These are phyloP conservation scores for Nemapogon koenigi DNA, from an alignment of 2,888 invertebrate genomes.

Conservation along the genomic window DNA sequence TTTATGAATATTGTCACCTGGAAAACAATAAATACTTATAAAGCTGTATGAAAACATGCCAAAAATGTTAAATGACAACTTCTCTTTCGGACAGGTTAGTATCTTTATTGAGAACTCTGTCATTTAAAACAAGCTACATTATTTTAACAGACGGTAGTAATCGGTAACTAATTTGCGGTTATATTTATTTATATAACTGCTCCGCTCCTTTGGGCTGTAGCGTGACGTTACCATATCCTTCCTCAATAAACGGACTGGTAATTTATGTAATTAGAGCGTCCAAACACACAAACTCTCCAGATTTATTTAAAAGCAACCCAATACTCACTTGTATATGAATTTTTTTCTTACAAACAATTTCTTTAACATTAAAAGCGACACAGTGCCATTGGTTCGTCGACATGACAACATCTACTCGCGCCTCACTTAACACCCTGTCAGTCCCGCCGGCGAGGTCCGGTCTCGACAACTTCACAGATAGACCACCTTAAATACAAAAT, in stretches of 20 bases:
- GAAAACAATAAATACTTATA: constrained; percentile 16
- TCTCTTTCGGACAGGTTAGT: no score
- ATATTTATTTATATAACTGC: no score
- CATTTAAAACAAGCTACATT: no score
- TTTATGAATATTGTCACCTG: constrained; percentile 65
- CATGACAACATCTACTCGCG: constrained; percentile 44
- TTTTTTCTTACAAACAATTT: constrained; percentile 59
- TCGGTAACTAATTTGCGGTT: no score
- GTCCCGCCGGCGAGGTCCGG: constrained; percentile 53
- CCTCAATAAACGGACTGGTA: no score
- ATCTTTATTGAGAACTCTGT: no score
- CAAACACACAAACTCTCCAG: no score
- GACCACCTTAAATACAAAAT: constrained; percentile 34
- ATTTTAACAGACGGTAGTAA: no score
- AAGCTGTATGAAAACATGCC: constrained; percentile 14
- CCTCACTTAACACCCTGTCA: constrained; percentile 57
- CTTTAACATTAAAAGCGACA: constrained; percentile 64
- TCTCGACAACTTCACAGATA: constrained; percentile 56
- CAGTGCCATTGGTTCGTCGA: constrained; percentile 61
- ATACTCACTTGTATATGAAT: constrained; percentile 56
- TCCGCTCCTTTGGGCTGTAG: no score
- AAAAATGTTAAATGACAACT: background rate
- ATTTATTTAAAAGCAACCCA: no score
- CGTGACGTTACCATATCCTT: no score
- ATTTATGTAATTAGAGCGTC: no score